These are phyloP conservation scores for Dromococcyx pavoninus DNA, from an alignment of 2,797 vertebrate species.

Conservation along the genomic window DNA sequence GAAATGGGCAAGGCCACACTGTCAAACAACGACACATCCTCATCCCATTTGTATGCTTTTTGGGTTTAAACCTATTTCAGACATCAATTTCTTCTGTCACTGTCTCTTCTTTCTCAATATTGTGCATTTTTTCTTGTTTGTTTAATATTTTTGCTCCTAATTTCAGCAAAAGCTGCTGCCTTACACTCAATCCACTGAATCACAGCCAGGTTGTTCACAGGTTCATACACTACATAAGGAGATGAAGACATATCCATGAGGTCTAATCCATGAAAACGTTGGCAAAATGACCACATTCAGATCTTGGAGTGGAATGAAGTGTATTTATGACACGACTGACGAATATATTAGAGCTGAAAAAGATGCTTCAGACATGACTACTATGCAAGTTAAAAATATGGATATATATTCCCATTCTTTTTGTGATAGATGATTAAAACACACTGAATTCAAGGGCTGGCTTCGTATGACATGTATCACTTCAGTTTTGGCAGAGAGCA, in stretches of 20 bases:
- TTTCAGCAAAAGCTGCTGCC: background rate
- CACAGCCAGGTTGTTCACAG: background rate
- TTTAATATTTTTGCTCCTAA: background rate
- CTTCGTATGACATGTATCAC: conserved; percentile 18
- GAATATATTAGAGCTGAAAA: conserved; percentile 14
- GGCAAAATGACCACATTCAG: conserved; percentile 8
- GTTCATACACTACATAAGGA: background rate
- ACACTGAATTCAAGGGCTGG: background rate
- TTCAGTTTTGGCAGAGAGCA: conserved; percentile 14
- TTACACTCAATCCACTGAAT: background rate
- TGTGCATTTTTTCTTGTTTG: background rate
- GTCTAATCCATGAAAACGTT: background rate
- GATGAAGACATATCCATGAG: background rate
- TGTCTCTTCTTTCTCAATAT: background rate
- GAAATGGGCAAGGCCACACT: background rate
- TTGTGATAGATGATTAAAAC: conserved; percentile 7
- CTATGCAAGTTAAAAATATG: background rate
- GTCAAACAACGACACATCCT: background rate
- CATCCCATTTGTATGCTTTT: background rate
- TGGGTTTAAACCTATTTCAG: background rate
- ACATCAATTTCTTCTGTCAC: background rate
- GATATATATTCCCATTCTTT: background rate
- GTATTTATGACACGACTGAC: background rate
- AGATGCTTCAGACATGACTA: conserved; percentile 21
- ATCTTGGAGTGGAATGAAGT: background rate